These are phyloP conservation scores for Blera fallax DNA, from an alignment of 2,888 invertebrate species.

Conservation along the genomic window DNA sequence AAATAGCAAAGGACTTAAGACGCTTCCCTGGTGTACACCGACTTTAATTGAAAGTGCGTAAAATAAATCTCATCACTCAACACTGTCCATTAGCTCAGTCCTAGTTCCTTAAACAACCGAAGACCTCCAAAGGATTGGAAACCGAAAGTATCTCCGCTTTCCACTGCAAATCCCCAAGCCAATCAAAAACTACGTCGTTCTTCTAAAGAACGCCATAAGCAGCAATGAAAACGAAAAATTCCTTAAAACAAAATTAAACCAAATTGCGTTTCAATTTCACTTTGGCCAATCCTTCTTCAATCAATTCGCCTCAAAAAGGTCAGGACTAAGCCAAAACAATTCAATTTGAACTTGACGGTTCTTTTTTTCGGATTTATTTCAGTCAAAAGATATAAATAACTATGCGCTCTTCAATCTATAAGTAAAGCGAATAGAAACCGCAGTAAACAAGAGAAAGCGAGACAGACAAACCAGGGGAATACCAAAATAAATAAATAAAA, in stretches of 20 bases:
- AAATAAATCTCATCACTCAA: too few relatives aligned
- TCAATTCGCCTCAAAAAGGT: constrained; percentile 40
- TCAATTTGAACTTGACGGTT: constrained; percentile 59
- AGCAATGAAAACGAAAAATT: neutral
- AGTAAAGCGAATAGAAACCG: neutral
- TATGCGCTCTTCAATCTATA: neutral
- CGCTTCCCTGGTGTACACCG: too few relatives aligned
- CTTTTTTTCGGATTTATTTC: constrained; percentile 43
- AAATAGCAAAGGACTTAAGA: too few relatives aligned
- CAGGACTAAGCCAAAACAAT: constrained; percentile 45
- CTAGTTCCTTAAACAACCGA: too few relatives aligned
- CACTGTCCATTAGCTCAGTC: too few relatives aligned
- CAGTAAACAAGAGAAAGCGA: neutral
- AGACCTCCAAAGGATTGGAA: too few relatives aligned
- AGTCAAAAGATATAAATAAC: constrained; percentile 40
- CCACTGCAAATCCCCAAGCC: too few relatives aligned
- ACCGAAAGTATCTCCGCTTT: too few relatives aligned
- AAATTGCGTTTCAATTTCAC: constrained; percentile 34
- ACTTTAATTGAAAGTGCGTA: too few relatives aligned
- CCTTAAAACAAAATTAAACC: neutral
- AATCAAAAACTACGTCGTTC: neutral
- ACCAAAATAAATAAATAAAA: neutral
- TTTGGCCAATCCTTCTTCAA: constrained; percentile 8
- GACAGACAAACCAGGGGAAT: neutral
- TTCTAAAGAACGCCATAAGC: neutral